phyloP scores from a whole-genome alignment of 2,888 invertebrate species.

The Crepidodera aurea region DNA sequence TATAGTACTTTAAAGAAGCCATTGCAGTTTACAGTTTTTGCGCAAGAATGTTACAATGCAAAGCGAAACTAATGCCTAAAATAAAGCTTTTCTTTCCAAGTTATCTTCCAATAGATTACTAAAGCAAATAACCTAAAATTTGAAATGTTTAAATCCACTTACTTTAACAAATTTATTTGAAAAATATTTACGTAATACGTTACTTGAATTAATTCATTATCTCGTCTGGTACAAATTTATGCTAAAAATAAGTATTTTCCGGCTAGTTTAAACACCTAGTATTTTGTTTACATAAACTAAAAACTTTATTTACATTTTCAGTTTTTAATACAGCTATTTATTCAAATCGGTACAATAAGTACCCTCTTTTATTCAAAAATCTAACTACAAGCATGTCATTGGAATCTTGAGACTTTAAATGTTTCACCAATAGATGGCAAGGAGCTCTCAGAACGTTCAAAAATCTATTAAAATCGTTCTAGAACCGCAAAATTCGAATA shows the following conservation, averaged over 20 bases:
- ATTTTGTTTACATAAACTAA: constrained; percentile 27
- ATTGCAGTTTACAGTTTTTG: constrained; percentile 26
- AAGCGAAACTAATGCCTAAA: constrained; percentile 33
- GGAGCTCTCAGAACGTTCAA: too few species aligned
- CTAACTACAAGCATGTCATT: too few species aligned
- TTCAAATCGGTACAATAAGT: not conserved
- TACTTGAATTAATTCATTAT: constrained; percentile 33
- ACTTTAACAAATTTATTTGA: constrained; percentile 26
- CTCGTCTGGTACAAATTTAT: constrained; percentile 16
- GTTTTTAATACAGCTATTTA: not conserved
- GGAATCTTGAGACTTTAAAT: too few species aligned
- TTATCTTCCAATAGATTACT: constrained; percentile 27
- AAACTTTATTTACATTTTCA: constrained; percentile 29
- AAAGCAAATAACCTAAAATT: constrained; percentile 36
- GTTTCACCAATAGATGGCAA: too few species aligned
- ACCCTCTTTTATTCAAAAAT: not conserved
- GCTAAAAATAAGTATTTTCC: constrained; percentile 31
- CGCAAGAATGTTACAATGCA: constrained; percentile 32
- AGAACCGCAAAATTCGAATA: too few species aligned
- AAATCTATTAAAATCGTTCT: too few species aligned
- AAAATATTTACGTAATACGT: constrained; percentile 24
- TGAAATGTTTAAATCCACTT: constrained; percentile 26
- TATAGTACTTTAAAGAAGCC: constrained; percentile 29
- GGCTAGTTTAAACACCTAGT: constrained; percentile 24
- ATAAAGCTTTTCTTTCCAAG: constrained; percentile 28